These are phyloP conservation scores for Anser cygnoides DNA, from an alignment of 2,113 vertebrate genomes.

Conservation along the genomic window DNA sequence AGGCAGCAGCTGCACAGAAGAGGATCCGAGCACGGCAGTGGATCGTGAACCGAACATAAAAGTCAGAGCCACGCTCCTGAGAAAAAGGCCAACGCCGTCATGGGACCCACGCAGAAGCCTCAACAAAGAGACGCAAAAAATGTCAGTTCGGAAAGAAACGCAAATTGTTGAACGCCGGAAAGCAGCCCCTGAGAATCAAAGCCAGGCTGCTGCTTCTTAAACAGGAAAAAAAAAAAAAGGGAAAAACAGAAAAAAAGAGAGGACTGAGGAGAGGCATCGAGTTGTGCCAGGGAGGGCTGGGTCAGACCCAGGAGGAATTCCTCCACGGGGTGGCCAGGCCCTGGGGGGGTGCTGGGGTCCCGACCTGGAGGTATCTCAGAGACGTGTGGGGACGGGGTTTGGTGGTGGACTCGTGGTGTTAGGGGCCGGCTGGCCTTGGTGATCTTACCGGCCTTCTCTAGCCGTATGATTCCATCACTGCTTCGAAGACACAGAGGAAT, in stretches of 20 bases:
- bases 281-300: too few species aligned
- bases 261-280: background rate
- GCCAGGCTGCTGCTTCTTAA: background rate
- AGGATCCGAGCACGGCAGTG: rapidly evolving
- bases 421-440: too few species aligned
- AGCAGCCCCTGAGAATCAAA: background rate
- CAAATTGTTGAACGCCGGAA: background rate
- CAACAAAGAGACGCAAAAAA: background rate
- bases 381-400: too few species aligned
- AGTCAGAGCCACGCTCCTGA: background rate
- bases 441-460: background rate
- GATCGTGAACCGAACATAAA: rapidly evolving
- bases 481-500: background rate
- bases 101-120: rapidly evolving
- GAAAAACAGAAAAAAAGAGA: too few species aligned
- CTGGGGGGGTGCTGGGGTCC: too few species aligned
- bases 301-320: too few species aligned
- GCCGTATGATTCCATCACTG: background rate
- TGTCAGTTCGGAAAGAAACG: background rate
- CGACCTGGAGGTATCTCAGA: too few species aligned
- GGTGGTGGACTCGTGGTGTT: too few species aligned
- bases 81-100: background rate
- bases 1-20: background rate
- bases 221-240: too few species aligned
- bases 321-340: too few species aligned